Evolutionary conservation across 2,113 vertebrate genomes (phyloP).

Genomic region (Mastomys coucha): DNA sequence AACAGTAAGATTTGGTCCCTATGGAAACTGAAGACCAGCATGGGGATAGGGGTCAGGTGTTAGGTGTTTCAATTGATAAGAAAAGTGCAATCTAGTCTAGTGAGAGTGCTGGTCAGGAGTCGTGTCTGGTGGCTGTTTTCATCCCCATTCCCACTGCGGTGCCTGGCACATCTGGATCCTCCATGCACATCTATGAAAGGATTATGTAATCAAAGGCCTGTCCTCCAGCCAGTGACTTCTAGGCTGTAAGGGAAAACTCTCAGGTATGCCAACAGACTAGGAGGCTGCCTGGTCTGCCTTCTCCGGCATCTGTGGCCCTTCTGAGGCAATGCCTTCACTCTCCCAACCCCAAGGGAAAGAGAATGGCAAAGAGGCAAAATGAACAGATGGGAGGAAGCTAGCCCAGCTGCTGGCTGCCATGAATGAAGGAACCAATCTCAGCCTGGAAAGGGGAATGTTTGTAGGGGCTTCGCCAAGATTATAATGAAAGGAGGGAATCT

Average conservation of each 20-base stretch:
- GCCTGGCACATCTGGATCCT: background rate
- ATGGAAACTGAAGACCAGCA: background rate
- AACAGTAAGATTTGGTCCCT: background rate
- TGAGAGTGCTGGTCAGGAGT: background rate
- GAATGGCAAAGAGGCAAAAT: background rate
- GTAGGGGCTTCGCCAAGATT: constrained; percentile 59
- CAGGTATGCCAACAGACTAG: background rate
- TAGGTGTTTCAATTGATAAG: background rate
- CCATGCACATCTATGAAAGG: background rate
- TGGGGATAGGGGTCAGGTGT: background rate
- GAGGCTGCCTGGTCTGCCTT: background rate
- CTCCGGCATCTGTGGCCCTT: background rate
- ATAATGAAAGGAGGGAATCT: constrained; percentile 51
- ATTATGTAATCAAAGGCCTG: background rate
- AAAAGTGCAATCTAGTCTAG: background rate
- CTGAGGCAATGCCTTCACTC: background rate
- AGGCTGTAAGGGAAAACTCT: background rate
- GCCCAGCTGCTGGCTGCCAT: constrained; percentile 50
- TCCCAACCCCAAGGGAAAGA: background rate
- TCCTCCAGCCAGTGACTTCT: background rate
- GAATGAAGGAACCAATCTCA: constrained; percentile 57
- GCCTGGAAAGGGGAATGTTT: constrained; percentile 61
- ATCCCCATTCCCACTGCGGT: background rate
- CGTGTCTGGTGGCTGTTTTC: background rate
- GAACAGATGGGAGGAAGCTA: constrained; percentile 48